These are phyloP conservation scores for Grammomys dolichurus DNA, from an alignment of 2,113 vertebrate species.

Conservation along the genomic window DNA sequence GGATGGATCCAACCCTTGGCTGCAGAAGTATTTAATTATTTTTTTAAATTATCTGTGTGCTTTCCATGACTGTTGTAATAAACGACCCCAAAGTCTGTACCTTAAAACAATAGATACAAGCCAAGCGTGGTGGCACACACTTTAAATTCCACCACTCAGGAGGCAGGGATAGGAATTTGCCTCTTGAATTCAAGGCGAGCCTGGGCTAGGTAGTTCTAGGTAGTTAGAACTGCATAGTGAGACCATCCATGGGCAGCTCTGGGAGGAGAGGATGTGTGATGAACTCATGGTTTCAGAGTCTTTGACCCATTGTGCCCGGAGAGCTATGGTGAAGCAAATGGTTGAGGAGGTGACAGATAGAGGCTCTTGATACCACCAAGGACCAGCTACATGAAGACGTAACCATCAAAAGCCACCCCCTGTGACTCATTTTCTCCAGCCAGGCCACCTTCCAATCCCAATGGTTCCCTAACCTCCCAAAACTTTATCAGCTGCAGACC, in stretches of 20 bases:
- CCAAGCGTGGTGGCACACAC: neutral
- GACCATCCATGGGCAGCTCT: too few relatives aligned
- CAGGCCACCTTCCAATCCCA: neutral
- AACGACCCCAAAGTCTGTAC: neutral
- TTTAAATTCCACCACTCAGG: neutral
- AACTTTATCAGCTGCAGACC: neutral
- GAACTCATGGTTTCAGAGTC: neutral
- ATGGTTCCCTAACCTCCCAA: neutral
- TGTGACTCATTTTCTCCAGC: neutral
- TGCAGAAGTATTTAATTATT: neutral
- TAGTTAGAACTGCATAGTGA: neutral
- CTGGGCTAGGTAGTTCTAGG: neutral
- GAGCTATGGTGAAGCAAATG: too few relatives aligned
- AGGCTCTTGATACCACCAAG: neutral
- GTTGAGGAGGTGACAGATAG: too few relatives aligned
- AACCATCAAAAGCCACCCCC: neutral
- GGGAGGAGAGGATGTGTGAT: neutral
- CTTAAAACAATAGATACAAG: neutral
- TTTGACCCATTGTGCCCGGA: too few relatives aligned
- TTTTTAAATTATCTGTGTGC: neutral
- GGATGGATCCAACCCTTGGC: neutral
- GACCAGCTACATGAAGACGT: neutral
- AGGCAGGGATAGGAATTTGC: neutral
- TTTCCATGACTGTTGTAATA: neutral
- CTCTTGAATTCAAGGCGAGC: neutral